These are phyloP conservation scores for Euplexia lucipara DNA, from an alignment of 2,888 invertebrate genomes.

Conservation along the genomic window DNA sequence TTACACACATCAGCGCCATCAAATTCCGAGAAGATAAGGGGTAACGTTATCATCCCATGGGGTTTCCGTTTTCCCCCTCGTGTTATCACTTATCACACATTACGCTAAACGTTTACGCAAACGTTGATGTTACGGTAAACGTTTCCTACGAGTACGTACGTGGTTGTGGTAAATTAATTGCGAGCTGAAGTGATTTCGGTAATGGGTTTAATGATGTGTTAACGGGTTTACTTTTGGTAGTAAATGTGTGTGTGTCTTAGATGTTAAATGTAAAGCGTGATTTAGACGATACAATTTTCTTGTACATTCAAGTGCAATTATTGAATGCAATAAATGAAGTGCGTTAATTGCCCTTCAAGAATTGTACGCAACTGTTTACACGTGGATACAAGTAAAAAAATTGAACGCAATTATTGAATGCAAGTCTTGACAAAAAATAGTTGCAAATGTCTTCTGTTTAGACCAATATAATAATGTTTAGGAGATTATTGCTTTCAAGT, in stretches of 20 bases:
- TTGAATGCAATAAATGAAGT: no score
- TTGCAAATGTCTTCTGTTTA: no score
- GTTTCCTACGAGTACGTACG: constrained; percentile 55
- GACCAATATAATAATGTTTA: no score
- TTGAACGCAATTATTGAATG: no score
- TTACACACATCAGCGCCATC: constrained; percentile 52
- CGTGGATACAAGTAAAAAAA: no score
- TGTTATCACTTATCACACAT: constrained; percentile 68
- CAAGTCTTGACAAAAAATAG: no score
- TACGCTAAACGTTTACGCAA: constrained; percentile 60
- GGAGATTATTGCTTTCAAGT: no score
- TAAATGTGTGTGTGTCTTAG: background rate
- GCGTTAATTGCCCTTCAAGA: no score
- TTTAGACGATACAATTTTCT: background rate
- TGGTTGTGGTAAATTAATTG: constrained; percentile 52
- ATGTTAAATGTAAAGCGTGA: background rate
- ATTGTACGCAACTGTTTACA: no score
- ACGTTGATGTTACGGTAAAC: constrained; percentile 55
- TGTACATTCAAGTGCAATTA: background rate
- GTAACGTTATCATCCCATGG: constrained; percentile 66
- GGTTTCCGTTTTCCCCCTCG: constrained; percentile 54
- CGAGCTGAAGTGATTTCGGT: constrained; percentile 28
- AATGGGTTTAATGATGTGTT: constrained; percentile 41
- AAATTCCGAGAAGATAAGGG: constrained; percentile 42
- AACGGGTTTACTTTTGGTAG: background rate